A percentile compares a stretch with the other conserved stretches of the same genome.
These are phyloP conservation scores for Pseudolycoriella hygida DNA, from an alignment of 2,888 invertebrate species.

Conservation along the genomic window DNA sequence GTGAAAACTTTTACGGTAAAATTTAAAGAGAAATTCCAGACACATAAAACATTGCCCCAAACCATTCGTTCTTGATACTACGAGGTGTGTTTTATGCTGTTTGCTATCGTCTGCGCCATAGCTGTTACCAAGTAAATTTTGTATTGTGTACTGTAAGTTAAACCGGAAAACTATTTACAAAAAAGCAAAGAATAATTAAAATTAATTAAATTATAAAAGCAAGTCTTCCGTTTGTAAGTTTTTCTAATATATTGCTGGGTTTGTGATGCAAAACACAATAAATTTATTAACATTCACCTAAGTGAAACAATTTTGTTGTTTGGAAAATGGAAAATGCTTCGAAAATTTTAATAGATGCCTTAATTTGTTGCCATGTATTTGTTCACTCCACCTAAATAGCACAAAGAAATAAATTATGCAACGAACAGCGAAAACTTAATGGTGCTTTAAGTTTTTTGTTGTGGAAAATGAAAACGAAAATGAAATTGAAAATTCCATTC, in stretches of 20 bases:
- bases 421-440: neutral
- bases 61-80: neutral
- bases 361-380: no score
- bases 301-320: no score
- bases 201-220: neutral
- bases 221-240: no score
- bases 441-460: neutral
- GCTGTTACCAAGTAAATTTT: no score
- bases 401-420: neutral
- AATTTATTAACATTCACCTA: no score
- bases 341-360: no score
- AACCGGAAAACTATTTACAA: neutral
- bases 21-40: neutral
- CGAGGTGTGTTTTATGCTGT: no score
- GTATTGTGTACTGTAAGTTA: neutral
- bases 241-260: neutral
- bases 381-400: no score
- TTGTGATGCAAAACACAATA: neutral
- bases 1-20: neutral
- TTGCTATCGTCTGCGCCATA: no score
- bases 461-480: neutral
- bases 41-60: neutral
- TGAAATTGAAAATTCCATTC: neutral
- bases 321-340: no score
- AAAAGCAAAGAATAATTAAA: neutral